phyloP scores from a whole-genome alignment of 1,140 invertebrate genomes.

The Grapholita molesta region DNA sequence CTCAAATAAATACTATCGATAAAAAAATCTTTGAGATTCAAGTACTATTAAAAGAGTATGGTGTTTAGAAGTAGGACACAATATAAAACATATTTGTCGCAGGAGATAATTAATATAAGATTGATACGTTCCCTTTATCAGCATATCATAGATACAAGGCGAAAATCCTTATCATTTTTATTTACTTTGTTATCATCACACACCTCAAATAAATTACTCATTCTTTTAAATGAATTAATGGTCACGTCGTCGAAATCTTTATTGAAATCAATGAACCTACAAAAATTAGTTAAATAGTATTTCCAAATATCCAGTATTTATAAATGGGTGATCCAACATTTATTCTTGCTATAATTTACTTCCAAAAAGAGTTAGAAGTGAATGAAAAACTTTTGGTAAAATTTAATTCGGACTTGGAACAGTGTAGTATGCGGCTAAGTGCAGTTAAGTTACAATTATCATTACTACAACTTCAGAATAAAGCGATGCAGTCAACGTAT shows the following conservation, averaged over 20 bases:
- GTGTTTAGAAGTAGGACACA: neutral
- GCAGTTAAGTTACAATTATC: constrained; percentile 42
- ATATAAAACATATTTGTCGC: too few species aligned
- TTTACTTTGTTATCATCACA: neutral
- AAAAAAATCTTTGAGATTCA: neutral
- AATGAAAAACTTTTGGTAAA: constrained; percentile 39
- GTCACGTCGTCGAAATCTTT: constrained; percentile 12
- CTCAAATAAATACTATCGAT: neutral
- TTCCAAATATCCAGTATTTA: too few species aligned
- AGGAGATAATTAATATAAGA: neutral
- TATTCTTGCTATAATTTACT: constrained; percentile 19
- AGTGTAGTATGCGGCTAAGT: constrained; percentile 33
- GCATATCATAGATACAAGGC: neutral
- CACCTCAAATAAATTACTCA: neutral
- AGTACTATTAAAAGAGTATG: neutral
- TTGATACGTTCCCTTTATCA: neutral
- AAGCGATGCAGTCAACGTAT: constrained; percentile 42
- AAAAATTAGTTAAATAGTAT: too few species aligned
- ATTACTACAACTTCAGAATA: constrained; percentile 41
- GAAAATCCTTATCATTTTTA: neutral
- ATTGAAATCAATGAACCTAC: too few species aligned
- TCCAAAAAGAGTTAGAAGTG: constrained; percentile 35
- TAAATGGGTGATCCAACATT: neutral
- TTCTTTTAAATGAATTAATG: neutral
- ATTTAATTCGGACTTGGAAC: constrained; percentile 38